A percentile compares a stretch with the other conserved stretches of the same genome.
phyloP scores from a whole-genome alignment of 2,888 invertebrate genomes.

The Erebia aethiops region DNA sequence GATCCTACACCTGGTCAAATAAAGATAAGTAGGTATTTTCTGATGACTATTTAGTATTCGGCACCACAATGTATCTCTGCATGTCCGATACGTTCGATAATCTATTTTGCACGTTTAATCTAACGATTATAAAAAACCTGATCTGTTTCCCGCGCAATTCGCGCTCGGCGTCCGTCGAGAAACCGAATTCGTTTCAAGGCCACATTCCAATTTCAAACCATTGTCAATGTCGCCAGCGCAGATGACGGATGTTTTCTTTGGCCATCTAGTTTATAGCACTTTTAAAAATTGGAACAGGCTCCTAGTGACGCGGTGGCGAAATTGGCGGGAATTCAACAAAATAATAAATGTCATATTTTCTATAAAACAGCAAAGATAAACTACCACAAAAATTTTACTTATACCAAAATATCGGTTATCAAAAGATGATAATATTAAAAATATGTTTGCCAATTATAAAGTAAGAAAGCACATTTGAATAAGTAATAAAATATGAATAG shows the following conservation, averaged over 20 bases:
- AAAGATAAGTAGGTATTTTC: conserved; percentile 25
- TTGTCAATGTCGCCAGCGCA: conserved; percentile 75
- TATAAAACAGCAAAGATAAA: not conserved
- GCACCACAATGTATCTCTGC: conserved; percentile 26
- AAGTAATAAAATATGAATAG: conserved; percentile 14
- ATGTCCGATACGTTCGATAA: conserved; percentile 34
- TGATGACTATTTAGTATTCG: conserved; percentile 21
- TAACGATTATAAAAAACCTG: conserved; percentile 58
- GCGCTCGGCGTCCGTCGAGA: conserved; percentile 57
- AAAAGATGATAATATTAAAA: not conserved
- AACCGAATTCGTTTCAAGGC: conserved; percentile 77
- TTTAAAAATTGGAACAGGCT: conserved; percentile 36
- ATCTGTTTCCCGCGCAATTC: conserved; percentile 65
- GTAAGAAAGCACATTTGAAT: not conserved
- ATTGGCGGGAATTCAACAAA: conserved; percentile 31
- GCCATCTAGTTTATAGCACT: conserved; percentile 42
- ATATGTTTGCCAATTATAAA: not conserved
- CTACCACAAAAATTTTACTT: not conserved
- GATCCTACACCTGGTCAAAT: conserved; percentile 27
- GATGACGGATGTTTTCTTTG: conserved; percentile 68
- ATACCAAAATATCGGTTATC: not conserved
- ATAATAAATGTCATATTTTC: not conserved
- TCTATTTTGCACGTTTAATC: conserved; percentile 57
- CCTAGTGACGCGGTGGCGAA: conserved; percentile 15
- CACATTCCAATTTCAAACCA: conserved; percentile 78